Conservation (phyloP, 1,140 invertebrate genomes). For the Akabosia matsudoensis region DNA sequence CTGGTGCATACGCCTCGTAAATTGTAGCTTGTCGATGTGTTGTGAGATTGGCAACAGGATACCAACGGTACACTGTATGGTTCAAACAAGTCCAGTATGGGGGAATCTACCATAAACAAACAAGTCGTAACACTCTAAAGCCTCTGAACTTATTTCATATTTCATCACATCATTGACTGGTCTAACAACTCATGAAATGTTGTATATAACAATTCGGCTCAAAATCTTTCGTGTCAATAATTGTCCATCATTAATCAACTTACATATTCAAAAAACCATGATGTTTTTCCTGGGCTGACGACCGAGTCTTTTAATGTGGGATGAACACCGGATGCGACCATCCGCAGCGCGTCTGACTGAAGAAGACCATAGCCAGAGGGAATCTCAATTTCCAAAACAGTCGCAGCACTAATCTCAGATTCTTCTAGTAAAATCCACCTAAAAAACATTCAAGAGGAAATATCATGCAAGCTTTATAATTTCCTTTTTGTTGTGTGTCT, state of each 20-base stretch:
- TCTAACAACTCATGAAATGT: background rate
- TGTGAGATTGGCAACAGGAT: constrained; percentile 61
- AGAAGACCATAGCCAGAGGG: constrained; percentile 92
- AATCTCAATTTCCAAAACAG: constrained; percentile 84
- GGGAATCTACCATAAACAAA: constrained; percentile 51
- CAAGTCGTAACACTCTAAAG: too few relatives aligned
- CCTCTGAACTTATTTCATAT: too few relatives aligned
- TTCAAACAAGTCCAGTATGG: constrained; percentile 54
- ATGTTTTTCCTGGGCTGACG: constrained; percentile 50
- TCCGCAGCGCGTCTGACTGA: constrained; percentile 61
- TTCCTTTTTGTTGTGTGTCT: background rate
- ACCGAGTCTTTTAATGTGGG: constrained; percentile 51
- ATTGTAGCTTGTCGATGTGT: constrained; percentile 57
- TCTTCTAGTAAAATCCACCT: constrained; percentile 72
- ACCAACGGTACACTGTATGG: constrained; percentile 58
- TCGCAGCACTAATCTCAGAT: constrained; percentile 79
- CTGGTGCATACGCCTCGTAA: constrained; percentile 61
- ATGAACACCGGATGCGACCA: constrained; percentile 49
- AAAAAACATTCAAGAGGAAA: background rate
- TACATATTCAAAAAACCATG: constrained; percentile 55
- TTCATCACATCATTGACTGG: background rate
- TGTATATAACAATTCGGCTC: background rate
- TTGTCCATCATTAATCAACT: constrained; percentile 30
- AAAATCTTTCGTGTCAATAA: background rate
- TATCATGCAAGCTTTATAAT: constrained; percentile 5